Evolutionary conservation across 2,888 invertebrate genomes (phyloP).

Genomic region (Lucinisca nassula): DNA sequence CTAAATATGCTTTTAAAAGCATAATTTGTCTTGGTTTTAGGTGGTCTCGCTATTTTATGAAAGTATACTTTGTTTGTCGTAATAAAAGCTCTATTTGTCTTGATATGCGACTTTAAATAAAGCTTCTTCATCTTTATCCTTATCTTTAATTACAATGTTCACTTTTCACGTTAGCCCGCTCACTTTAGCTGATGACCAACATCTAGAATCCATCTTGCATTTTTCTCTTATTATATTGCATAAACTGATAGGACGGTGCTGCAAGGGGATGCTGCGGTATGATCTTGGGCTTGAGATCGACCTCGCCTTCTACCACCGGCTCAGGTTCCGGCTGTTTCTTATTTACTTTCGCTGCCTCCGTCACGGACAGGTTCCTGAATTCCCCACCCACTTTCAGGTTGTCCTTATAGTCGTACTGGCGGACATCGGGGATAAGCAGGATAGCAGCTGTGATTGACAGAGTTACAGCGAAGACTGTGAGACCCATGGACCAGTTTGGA

Average conservation of each 20-base stretch:
- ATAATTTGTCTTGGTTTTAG: too few relatives aligned
- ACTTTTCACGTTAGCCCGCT: too few relatives aligned
- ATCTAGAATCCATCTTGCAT: constrained; percentile 56
- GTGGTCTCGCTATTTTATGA: too few relatives aligned
- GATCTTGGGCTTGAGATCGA: constrained; percentile 41
- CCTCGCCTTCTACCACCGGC: not conserved
- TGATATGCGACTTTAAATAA: too few relatives aligned
- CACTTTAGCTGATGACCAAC: too few relatives aligned
- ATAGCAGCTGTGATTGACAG: constrained; percentile 48
- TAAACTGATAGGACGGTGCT: constrained; percentile 53
- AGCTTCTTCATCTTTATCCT: too few relatives aligned
- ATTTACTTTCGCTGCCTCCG: not conserved
- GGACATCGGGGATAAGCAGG: constrained; percentile 61
- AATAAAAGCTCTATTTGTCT: too few relatives aligned
- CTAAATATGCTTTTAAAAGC: too few relatives aligned
- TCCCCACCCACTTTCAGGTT: constrained; percentile 60
- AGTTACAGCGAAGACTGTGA: constrained; percentile 58
- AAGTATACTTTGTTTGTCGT: too few relatives aligned
- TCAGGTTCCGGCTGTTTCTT: not conserved
- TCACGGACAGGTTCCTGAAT: constrained; percentile 48
- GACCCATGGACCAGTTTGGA: constrained; percentile 65
- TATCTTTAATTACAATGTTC: too few relatives aligned
- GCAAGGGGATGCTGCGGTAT: constrained; percentile 57
- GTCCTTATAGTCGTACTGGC: constrained; percentile 67
- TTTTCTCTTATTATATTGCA: constrained; percentile 50